phyloP scores from a whole-genome alignment of 1,140 invertebrate species.

The Akabosia matsudoensis region DNA sequence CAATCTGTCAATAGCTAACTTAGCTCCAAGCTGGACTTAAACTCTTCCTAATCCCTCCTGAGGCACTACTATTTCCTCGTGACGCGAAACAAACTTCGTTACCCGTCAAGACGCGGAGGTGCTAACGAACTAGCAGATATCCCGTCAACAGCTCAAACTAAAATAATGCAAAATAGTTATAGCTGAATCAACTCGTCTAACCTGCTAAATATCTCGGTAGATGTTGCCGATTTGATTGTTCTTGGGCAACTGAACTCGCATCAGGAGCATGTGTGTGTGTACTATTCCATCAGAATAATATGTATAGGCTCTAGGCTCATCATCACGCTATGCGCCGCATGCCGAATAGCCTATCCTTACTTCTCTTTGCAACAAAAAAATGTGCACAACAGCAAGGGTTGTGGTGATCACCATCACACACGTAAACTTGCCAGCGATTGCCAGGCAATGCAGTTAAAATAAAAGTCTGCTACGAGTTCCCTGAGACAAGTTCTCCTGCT shows the following conservation, averaged over 20 bases:
- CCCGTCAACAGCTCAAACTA: background rate
- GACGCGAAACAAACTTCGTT: background rate
- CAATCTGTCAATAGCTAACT: background rate
- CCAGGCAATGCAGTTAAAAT: background rate
- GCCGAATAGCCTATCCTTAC: background rate
- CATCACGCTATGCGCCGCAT: background rate
- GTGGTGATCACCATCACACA: no score
- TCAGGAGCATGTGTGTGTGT: background rate
- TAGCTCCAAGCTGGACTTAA: background rate
- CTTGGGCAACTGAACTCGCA: slow-evolving; percentile 22
- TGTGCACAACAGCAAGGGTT: background rate
- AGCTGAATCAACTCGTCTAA: background rate
- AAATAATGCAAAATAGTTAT: background rate
- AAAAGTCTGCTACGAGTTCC: background rate
- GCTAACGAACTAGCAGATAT: background rate
- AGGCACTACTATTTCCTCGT: background rate
- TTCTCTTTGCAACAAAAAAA: background rate
- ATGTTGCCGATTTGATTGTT: slow-evolving; percentile 19
- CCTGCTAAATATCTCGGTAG: no score
- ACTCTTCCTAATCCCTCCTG: background rate
- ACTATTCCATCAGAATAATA: background rate
- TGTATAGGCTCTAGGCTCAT: background rate
- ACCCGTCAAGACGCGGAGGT: background rate
- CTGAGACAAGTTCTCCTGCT: background rate
- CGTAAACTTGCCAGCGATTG: background rate